These are phyloP conservation scores for Acrocephalus scirpaceus DNA, from an alignment of 2,797 vertebrate species.

Conservation along the genomic window DNA sequence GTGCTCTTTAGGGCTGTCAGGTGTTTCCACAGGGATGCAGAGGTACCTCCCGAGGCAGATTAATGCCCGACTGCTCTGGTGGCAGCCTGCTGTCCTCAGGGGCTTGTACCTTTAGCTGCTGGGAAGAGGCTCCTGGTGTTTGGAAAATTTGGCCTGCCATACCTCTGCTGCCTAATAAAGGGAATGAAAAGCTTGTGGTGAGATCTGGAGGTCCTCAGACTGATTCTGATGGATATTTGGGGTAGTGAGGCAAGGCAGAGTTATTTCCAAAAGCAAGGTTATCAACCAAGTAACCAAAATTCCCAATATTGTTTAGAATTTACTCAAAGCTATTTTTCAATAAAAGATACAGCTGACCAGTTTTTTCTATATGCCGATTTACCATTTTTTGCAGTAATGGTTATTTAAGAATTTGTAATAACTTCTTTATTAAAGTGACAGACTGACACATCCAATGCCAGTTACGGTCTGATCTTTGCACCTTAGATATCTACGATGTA, in stretches of 20 bases:
- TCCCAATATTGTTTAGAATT: not conserved
- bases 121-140: not conserved
- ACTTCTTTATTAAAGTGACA: not conserved
- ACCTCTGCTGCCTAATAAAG: not conserved
- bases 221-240: not conserved
- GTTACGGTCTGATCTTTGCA: not conserved
- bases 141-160: not conserved
- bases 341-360: not conserved
- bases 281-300: not conserved
- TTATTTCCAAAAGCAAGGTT: not conserved
- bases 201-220: not conserved
- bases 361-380: not conserved
- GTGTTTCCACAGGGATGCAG: not conserved
- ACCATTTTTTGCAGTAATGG: not conserved
- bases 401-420: not conserved
- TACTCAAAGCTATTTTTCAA: not conserved
- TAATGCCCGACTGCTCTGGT: rapidly evolving
- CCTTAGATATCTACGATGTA: not conserved
- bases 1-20: not conserved
- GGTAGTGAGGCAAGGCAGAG: not conserved
- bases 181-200: not conserved
- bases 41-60: not conserved
- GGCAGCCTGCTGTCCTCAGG: not conserved
- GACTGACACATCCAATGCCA: not conserved
- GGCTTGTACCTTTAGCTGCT: not conserved